phyloP scores from a whole-genome alignment of 35 echinoderm and acorn worm species.

The Acanthaster planci region DNA sequence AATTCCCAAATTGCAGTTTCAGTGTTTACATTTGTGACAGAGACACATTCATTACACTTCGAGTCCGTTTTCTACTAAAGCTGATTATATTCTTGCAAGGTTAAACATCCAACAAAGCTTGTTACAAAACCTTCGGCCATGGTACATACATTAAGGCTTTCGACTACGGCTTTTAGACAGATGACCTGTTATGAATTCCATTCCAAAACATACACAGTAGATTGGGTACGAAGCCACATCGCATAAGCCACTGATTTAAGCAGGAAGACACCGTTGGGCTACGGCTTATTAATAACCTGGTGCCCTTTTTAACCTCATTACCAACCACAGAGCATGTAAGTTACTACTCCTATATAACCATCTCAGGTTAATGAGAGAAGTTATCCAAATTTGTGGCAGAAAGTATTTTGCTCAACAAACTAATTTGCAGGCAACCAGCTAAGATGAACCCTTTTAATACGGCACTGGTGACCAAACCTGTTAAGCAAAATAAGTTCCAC shows the following conservation, averaged over 20 bases:
- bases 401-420: too few relatives aligned
- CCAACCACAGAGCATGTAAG: background rate
- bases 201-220: background rate
- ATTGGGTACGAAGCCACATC: constrained; percentile 1
- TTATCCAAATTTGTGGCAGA: too few relatives aligned
- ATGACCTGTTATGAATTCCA: constrained; percentile 1
- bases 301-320: background rate
- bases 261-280: background rate
- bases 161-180: constrained; percentile 12
- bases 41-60: background rate
- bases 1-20: too few relatives aligned
- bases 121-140: constrained; percentile 13
- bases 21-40: too few relatives aligned
- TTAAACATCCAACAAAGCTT: constrained; percentile 27
- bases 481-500: too few relatives aligned
- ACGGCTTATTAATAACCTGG: constrained; percentile 1
- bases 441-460: too few relatives aligned
- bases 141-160: constrained; percentile 24
- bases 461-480: too few relatives aligned
- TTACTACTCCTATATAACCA: too few relatives aligned
- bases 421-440: too few relatives aligned
- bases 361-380: too few relatives aligned
- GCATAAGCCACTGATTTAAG: background rate
- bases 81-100: constrained; percentile 28
- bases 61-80: constrained; percentile 17